Evolutionary conservation across 2,797 vertebrate genomes (phyloP).

Genomic region (Oreonectes daqikongensis): DNA sequence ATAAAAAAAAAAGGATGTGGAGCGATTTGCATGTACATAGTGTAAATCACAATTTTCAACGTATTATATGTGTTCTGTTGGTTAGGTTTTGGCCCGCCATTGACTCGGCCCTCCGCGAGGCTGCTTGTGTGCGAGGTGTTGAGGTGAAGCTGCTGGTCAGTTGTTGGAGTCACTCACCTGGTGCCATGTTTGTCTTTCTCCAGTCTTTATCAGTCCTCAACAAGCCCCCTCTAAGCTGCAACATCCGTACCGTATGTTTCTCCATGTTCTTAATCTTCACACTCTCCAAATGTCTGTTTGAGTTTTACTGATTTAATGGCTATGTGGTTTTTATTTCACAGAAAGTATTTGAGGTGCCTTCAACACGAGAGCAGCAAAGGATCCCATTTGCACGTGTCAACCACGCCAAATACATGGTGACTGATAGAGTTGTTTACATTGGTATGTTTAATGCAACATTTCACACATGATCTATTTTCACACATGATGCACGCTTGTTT

Average conservation of each 20-base stretch:
- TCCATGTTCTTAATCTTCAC: background rate
- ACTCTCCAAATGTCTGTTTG: background rate
- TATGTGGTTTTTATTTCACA: conserved; percentile 53
- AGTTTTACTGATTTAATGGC: background rate
- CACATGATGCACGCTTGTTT: background rate
- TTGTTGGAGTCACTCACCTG: conserved; percentile 77
- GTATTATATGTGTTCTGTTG: background rate
- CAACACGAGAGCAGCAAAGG: conserved; percentile 65
- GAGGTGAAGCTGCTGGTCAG: conserved; percentile 76
- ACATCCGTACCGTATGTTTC: conserved; percentile 70
- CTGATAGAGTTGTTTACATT: conserved; percentile 80
- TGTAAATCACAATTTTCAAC: background rate
- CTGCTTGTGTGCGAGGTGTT: conserved; percentile 71
- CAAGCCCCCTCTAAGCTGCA: conserved; percentile 68
- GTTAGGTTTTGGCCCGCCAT: conserved; percentile 79
- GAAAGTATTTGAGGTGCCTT: conserved; percentile 78
- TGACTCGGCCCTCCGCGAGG: conserved; percentile 71
- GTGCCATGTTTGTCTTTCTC: conserved; percentile 78
- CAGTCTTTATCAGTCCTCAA: conserved; percentile 76
- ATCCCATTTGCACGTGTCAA: conserved; percentile 80
- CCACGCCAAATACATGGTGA: conserved; percentile 85
- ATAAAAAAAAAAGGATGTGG: too few species aligned
- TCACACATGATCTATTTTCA: conserved; percentile 14
- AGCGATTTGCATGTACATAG: background rate
- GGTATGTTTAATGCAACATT: conserved; percentile 63